phyloP scores from a whole-genome alignment of 64 coral and sea anemone species.

The Trachythela sp. region DNA sequence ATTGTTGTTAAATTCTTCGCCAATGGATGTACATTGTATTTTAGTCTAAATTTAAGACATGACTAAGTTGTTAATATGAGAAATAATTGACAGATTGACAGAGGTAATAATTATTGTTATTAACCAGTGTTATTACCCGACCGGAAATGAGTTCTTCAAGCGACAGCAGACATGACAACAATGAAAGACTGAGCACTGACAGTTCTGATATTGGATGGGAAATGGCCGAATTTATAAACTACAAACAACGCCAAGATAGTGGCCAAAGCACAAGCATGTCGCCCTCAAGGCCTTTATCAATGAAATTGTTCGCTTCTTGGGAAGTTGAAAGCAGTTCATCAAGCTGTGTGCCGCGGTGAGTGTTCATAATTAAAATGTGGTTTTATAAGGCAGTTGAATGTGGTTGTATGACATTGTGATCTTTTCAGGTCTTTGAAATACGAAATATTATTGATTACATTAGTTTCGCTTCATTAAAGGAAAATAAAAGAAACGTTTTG shows the following conservation, averaged over 20 bases:
- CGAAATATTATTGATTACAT: neutral
- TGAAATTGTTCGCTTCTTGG: constrained; percentile 24
- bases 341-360: constrained; percentile 21
- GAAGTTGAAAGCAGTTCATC: constrained; percentile 6
- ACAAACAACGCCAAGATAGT: neutral
- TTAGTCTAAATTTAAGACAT: neutral
- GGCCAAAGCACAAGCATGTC: neutral
- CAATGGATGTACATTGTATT: neutral
- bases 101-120: constrained; percentile 1
- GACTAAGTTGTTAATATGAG: neutral
- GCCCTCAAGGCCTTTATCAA: neutral
- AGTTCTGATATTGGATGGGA: neutral
- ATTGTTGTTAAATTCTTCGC: neutral
- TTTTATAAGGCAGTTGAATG: neutral
- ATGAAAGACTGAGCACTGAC: neutral
- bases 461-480: neutral
- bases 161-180: neutral
- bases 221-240: neutral
- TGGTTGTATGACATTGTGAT: neutral
- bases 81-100: constrained; percentile 1
- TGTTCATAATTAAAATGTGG: neutral
- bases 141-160: constrained; percentile 13
- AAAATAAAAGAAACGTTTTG: too few species aligned
- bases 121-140: neutral
- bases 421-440: neutral